Conservation (phyloP, 2,888 invertebrate species). For the Apamea epomidion region DNA sequence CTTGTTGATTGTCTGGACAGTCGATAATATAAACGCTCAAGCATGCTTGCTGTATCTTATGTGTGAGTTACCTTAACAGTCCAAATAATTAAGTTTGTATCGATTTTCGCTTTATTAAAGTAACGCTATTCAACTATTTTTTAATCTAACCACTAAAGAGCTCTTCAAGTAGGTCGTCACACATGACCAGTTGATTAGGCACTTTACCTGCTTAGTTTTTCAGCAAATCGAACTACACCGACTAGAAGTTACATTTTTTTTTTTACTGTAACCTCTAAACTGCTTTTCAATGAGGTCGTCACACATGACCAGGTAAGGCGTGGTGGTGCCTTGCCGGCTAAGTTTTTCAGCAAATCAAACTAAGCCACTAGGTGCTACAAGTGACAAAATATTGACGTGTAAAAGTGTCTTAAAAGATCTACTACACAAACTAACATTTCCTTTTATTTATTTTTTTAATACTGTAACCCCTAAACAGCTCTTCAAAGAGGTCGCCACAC, state of each 20-base stretch:
- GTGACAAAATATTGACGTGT: no score
- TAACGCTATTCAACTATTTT: neutral
- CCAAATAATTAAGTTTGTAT: neutral
- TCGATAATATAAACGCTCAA: neutral
- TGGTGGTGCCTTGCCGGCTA: constrained; percentile 18
- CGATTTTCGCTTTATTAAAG: neutral
- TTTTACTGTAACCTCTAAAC: neutral
- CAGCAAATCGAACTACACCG: constrained; percentile 14
- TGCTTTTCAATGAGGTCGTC: neutral
- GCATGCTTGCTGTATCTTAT: neutral
- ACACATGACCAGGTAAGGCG: constrained; percentile 14
- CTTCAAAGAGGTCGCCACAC: constrained; percentile 35
- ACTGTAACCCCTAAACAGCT: neutral
- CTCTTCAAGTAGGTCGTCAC: constrained; percentile 31
- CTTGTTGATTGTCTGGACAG: neutral
- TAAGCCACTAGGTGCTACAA: constrained; percentile 10
- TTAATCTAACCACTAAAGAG: constrained; percentile 5
- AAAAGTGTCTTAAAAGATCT: no score
- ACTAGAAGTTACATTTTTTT: constrained; percentile 7
- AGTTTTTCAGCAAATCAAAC: constrained; percentile 44
- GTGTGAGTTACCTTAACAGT: neutral
- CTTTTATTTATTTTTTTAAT: neutral
- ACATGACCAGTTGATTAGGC: constrained; percentile 29
- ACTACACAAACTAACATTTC: no score
- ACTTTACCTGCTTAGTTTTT: constrained; percentile 35